Conservation (phyloP, 1,140 invertebrate species). For the Pogonomyrmex californicus region DNA sequence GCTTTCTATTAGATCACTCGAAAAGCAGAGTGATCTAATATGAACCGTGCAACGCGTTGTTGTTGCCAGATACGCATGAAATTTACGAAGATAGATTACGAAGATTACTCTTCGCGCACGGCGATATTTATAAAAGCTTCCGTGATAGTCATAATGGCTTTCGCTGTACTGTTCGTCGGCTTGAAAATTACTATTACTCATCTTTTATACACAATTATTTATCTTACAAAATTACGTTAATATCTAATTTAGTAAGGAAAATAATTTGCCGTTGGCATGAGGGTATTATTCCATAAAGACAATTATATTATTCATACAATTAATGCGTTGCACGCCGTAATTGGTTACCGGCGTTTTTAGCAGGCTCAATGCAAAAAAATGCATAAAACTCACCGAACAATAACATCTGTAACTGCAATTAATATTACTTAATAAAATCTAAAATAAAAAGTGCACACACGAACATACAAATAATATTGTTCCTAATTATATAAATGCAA, state of each 20-base stretch:
- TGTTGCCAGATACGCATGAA: constrained; percentile 3
- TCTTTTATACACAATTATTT: background rate
- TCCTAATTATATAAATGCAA: too few species aligned
- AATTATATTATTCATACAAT: constrained; percentile 3
- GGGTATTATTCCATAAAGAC: background rate
- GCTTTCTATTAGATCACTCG: background rate
- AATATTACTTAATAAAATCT: background rate
- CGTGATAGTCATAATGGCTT: constrained; percentile 25
- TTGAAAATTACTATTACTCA: background rate
- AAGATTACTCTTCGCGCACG: constrained; percentile 2
- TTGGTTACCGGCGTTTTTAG: too few species aligned
- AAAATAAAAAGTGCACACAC: background rate
- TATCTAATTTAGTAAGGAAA: constrained; percentile 10
- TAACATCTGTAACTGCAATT: too few species aligned
- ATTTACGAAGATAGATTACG: constrained; percentile 47
- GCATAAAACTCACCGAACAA: too few species aligned
- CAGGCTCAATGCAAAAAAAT: too few species aligned
- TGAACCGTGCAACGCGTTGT: constrained; percentile 9
- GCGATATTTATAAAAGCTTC: background rate
- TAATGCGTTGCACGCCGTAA: too few species aligned
- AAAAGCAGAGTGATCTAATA: background rate
- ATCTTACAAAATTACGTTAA: background rate
- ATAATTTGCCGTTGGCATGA: background rate
- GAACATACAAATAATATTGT: background rate
- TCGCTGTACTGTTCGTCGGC: background rate